Base-by-base conservation (phyloP, 2,797 vertebrate species). In the Scolopax bukidnonensis region DNA sequence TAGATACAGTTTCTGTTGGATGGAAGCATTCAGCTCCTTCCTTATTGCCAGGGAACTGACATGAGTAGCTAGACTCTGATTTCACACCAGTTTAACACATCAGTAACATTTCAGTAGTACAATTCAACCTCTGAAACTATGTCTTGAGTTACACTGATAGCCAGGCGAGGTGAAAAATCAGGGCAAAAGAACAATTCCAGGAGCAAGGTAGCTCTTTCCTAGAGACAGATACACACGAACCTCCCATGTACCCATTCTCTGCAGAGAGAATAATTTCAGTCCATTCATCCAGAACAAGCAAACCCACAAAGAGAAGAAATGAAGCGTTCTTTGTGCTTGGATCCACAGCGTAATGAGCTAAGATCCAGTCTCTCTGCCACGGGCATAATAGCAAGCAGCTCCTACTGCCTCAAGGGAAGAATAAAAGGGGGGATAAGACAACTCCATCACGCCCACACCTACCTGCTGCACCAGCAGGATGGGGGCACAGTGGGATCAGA, bases 111-210 rank as follows among this genome's bases (percentile, higher is more conserved):
- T 60, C 89, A 68, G 60, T 8, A 83, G 27, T 23, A 8, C 16
- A 96, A 75, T 33, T 81, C 56, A n/a, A 30, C 48, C 48, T 28
- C 69, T 56, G 40, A 73, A 47, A 48, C 50, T 53, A 30, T 12
- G 15, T 32, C 56, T 75, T 81, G 38, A 40, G 27, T 90, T 73
- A 61, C 47, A 67, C 21, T 19, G 20, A 70, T 38, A 73, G 57
- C 45, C 1, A 2, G n/a, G 32, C 33, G 79, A 67, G 38, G 50
- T 84, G 57, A 88, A 90, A 83, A 89, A 89, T 57, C 89, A 75
- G 75, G 33, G 30, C 84, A 85, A 63, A 90, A 84, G 91, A 87
- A 84, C 45, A 64, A 50, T 77, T 82, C 60, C 65, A 91, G 84
- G 68, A 87, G 90, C 33, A 75, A 92, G 53, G 61, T 28, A 61